Percentiles rank a stretch among this genome's conserved stretches.
phyloP scores from a whole-genome alignment of 2,888 invertebrate species.

The Synergus umbraculus region DNA sequence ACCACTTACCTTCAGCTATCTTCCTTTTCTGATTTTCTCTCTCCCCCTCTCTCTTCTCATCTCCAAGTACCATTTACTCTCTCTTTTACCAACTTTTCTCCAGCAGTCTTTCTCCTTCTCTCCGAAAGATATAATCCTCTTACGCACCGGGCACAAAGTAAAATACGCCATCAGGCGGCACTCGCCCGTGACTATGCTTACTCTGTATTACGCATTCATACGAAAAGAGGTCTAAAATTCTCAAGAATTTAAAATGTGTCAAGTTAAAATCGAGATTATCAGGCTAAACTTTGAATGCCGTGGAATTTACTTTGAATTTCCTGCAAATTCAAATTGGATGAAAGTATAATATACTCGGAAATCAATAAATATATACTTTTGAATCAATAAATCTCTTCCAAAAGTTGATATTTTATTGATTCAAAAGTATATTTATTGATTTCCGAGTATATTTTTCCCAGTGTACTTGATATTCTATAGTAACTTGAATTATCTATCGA shows the following conservation, averaged over 20 bases:
- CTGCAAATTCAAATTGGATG: too few relatives aligned
- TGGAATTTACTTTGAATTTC: too few relatives aligned
- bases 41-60: constrained; percentile 34
- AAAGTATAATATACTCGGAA: too few relatives aligned
- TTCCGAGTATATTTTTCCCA: too few relatives aligned
- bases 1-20: constrained; percentile 67
- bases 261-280: too few relatives aligned
- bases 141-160: constrained; percentile 75
- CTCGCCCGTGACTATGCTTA: constrained; percentile 26
- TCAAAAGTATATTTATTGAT: too few relatives aligned
- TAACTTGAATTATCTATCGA: too few relatives aligned
- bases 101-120: constrained; percentile 45
- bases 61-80: constrained; percentile 52
- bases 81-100: constrained; percentile 46
- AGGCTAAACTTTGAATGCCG: too few relatives aligned
- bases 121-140: constrained; percentile 74
- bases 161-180: constrained; percentile 62
- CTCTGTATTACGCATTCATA: constrained; percentile 56
- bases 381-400: too few relatives aligned
- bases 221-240: constrained; percentile 21
- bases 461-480: too few relatives aligned
- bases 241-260: background rate
- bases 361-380: too few relatives aligned
- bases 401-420: too few relatives aligned
- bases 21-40: constrained; percentile 39